Percentiles rank a stretch among this genome's conserved stretches.
phyloP scores from a whole-genome alignment of 2,797 vertebrate genomes.

The Cuniculus paca region DNA sequence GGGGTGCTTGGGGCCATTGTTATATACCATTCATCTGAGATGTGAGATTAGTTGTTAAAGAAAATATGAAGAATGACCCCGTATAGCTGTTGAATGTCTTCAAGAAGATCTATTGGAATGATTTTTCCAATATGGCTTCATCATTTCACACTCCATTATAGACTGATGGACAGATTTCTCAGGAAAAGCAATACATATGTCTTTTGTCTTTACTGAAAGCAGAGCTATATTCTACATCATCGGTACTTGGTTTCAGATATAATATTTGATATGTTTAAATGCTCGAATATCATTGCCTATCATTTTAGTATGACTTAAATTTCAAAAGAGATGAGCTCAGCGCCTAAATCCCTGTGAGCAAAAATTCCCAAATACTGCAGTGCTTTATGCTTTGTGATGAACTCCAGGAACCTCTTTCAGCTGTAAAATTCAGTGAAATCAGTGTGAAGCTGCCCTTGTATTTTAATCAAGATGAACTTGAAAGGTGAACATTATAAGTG shows the following conservation, averaged over 20 bases:
- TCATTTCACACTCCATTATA: background rate
- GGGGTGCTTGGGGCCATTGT: background rate
- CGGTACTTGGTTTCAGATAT: conserved; percentile 62
- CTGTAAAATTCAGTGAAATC: conserved; percentile 84
- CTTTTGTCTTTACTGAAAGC: conserved; percentile 24
- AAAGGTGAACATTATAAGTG: conserved; percentile 91
- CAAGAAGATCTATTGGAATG: conserved; percentile 43
- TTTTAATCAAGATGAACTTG: conserved; percentile 93
- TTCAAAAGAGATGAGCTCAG: conserved; percentile 48
- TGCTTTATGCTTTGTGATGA: conserved; percentile 62
- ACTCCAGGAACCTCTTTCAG: conserved; percentile 79
- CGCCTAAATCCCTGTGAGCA: background rate
- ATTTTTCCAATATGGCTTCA: background rate
- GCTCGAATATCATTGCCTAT: background rate
- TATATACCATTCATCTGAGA: background rate
- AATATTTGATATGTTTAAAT: conserved; percentile 62
- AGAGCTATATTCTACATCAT: background rate
- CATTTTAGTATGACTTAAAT: conserved; percentile 43
- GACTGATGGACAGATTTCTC: conserved; percentile 51
- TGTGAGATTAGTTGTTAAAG: conserved; percentile 64
- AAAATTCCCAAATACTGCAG: conserved; percentile 24
- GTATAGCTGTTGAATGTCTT: conserved; percentile 50
- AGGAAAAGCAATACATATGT: background rate
- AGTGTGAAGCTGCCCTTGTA: conserved; percentile 86
- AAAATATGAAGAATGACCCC: conserved; percentile 32